These are phyloP conservation scores for Phenganax subtilis DNA, from an alignment of 92 coral and sea anemone genomes.

Conservation along the genomic window DNA sequence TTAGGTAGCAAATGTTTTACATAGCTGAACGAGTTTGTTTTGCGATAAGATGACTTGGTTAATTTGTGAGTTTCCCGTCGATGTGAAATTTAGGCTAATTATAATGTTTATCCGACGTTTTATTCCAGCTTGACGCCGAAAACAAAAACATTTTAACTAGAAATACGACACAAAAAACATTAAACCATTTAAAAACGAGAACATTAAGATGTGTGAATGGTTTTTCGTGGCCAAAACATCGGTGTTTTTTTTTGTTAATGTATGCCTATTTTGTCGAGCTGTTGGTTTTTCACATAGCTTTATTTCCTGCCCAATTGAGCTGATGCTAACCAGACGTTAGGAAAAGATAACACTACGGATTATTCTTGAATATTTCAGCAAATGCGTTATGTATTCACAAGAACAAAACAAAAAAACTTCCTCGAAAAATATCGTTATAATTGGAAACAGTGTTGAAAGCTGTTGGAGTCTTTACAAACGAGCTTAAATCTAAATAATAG, in stretches of 20 bases:
- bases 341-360: neutral
- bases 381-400: no score
- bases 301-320: neutral
- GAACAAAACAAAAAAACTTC: no score
- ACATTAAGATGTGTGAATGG: neutral
- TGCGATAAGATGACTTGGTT: neutral
- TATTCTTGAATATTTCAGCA: neutral
- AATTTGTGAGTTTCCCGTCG: conserved; percentile 6
- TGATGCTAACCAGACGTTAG: neutral
- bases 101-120: neutral
- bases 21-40: conserved; percentile 9
- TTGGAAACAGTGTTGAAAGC: no score
- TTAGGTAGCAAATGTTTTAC: conserved; percentile 1
- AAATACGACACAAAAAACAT: neutral
- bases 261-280: neutral
- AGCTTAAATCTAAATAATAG: no score
- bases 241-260: neutral
- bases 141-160: neutral
- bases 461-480: no score
- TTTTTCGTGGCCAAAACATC: neutral
- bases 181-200: neutral
- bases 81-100: conserved; percentile 3
- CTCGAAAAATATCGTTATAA: no score
- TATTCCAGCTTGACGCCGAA: conserved; percentile 4
- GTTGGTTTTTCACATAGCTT: conserved; percentile 8